Base-by-base conservation (phyloP, 2,113 vertebrate species). In the Coracopsis vasa region DNA sequence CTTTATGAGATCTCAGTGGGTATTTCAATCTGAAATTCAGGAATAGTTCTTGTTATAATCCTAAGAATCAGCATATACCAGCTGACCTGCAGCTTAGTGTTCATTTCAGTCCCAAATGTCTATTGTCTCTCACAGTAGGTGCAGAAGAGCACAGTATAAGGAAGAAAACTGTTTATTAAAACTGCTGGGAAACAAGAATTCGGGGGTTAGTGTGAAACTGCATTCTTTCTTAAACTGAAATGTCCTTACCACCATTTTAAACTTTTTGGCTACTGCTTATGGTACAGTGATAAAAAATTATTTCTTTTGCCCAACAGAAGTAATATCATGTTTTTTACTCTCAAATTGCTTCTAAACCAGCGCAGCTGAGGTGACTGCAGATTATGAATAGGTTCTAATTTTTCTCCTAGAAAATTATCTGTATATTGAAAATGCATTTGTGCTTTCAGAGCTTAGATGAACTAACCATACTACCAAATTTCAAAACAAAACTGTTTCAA, bases 131-230 rank as follows among this genome's bases (percentile, higher is more conserved):
- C 95, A 96, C 90, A 97, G 91, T 83, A 86, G 93, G 96, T 66
- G 78, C 23, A 96, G 77, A 77, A 95, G 75, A 97, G 86, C 94
- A 94, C 60, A 90, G 74, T 58, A 90, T 53, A 93, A 86, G 88
- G 87, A 95, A 96, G 79, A 97, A 97, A 97, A 94, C 90, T 91
- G 50, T 95, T 96, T 91, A 95, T 97, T 96, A 97, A 98, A 97
- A 97, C 96, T 91, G 86, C 95, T 93, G 90, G 88, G 92, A 93
- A 94, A 86, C 70, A 92, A 81, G 92, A 94, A 95, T 80, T 88
- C 95, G 65, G 61, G 60, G 72, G 47, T 86, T 94, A 84, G 95
- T 3, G 4, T 92, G 92, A 95, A 97, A 95, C 71, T 96, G 16
- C 77, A 96, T 94, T 95, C 88, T 97, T 94, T 95, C 88, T 96